These are phyloP conservation scores for Aleadryas rufinucha DNA, from an alignment of 2,113 vertebrate species.

Conservation along the genomic window DNA sequence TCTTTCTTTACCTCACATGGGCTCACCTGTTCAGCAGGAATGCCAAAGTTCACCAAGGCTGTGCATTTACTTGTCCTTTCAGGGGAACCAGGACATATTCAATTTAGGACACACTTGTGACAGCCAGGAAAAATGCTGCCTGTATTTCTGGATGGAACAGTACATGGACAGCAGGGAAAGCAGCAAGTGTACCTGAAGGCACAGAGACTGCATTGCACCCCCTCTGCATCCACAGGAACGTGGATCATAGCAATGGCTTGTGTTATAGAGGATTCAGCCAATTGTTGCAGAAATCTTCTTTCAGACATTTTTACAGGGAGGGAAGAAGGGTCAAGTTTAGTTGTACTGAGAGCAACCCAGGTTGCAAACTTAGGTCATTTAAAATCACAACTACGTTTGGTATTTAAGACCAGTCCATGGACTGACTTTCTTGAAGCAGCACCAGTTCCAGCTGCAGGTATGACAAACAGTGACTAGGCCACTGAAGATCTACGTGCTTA, in stretches of 20 bases:
- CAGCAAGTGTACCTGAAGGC: background rate
- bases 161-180: background rate
- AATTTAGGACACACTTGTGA: background rate
- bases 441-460: conserved; percentile 36
- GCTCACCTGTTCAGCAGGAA: background rate
- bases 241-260: background rate
- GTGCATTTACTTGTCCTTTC: background rate
- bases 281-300: background rate
- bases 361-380: background rate
- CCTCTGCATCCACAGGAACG: background rate
- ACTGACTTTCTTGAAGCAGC: conserved; percentile 44
- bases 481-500: conserved; percentile 34
- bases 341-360: background rate
- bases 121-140: background rate
- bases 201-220: background rate
- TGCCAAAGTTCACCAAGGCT: background rate
- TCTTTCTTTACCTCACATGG: background rate
- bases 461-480: conserved; percentile 33
- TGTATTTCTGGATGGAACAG: background rate
- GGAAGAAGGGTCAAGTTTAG: background rate
- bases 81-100: background rate
- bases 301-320: background rate
- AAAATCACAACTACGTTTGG: conserved; percentile 18
- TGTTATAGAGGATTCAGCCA: background rate
- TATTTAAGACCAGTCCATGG: conserved; percentile 22